These are phyloP conservation scores for Hemibagrus guttatus DNA, from an alignment of 2,797 vertebrate species.

Conservation along the genomic window DNA sequence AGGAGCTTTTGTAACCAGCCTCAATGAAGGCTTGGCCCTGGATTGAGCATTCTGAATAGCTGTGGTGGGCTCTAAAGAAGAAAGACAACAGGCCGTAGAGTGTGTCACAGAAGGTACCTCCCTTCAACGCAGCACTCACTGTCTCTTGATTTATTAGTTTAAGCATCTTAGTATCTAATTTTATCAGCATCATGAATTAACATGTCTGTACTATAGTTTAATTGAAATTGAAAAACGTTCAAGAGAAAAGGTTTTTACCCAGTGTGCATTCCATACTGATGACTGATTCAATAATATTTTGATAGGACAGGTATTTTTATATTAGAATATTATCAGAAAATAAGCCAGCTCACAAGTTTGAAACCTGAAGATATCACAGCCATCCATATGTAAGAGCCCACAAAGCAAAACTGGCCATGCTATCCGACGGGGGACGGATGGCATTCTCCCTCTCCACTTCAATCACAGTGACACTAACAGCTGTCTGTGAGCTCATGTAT, in stretches of 20 bases:
- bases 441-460: background rate
- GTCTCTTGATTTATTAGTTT: slow-evolving; percentile 32
- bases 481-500: background rate
- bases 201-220: background rate
- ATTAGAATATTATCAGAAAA: background rate
- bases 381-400: background rate
- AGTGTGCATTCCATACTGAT: background rate
- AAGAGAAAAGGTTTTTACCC: background rate
- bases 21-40: slow-evolving; percentile 26
- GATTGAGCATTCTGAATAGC: slow-evolving; percentile 32
- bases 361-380: background rate
- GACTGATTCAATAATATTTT: background rate
- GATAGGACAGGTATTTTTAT: background rate
- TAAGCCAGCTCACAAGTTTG: background rate
- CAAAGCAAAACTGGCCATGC: background rate
- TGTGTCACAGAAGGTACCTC: slow-evolving; percentile 44
- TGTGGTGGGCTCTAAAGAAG: slow-evolving; percentile 57
- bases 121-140: slow-evolving; percentile 21
- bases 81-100: slow-evolving; percentile 58
- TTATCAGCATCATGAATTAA: background rate
- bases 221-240: background rate
- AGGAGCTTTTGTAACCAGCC: slow-evolving; percentile 36
- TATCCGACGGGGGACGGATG: background rate
- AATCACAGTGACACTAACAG: background rate
- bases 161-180: background rate